Evolutionary conservation across 2,113 vertebrate species (phyloP).

Genomic region (Bos indicus): DNA sequence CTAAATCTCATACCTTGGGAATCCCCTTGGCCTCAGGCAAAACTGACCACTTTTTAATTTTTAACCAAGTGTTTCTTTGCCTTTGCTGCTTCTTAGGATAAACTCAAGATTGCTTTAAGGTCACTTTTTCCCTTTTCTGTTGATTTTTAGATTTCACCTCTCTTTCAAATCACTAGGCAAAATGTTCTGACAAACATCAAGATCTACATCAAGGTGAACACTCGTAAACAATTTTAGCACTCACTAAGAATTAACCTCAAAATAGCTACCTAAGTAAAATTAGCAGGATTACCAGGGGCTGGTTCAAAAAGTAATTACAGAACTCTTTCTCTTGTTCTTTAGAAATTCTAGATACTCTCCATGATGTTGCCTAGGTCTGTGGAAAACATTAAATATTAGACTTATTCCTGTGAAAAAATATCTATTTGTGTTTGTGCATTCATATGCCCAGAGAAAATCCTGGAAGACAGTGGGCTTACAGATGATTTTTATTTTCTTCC

Average conservation of each 20-base stretch:
- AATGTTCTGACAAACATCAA: neutral
- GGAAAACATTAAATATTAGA: neutral
- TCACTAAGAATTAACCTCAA: neutral
- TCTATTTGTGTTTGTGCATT: neutral
- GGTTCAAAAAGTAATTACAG: neutral
- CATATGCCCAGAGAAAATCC: neutral
- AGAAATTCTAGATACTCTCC: neutral
- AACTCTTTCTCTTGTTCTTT: slow-evolving; percentile 15
- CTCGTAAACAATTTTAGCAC: neutral
- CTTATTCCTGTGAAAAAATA: neutral
- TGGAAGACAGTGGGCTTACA: neutral
- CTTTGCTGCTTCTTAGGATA: neutral
- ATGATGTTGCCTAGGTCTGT: neutral
- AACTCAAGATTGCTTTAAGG: neutral
- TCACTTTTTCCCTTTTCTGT: neutral
- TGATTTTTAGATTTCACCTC: neutral
- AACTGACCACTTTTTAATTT: neutral
- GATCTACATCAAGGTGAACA: neutral
- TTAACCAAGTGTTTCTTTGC: neutral
- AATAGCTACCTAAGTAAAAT: neutral
- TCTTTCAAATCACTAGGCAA: slow-evolving; percentile 11
- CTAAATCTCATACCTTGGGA: neutral
- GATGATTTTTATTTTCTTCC: neutral
- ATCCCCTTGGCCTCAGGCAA: neutral
- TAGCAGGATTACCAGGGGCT: neutral